Base-by-base conservation (phyloP, 2,888 invertebrate species). In the Siphlonurus alternatus region DNA sequence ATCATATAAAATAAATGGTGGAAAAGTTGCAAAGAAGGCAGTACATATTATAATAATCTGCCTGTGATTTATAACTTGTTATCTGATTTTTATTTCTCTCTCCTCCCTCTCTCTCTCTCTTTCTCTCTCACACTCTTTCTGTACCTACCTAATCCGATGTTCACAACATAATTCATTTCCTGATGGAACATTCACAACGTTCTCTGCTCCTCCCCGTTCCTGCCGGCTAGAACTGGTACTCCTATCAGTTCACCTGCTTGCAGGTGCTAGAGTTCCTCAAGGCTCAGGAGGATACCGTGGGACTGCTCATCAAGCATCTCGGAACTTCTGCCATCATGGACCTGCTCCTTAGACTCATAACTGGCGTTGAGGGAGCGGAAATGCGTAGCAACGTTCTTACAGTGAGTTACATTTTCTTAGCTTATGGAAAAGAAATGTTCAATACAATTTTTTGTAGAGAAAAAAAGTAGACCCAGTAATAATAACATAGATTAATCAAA, bases 291-390 rank as follows among this genome's bases (percentile, higher is more conserved):
- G 88, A 88, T 77, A 93, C 94, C 81, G 83, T 96, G 74, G 85
- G 89, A 69, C 84, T 88, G 75, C 81, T 96, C 74, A 80, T 95
- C 74, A 85, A 87, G 72, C 95, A 97, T 80, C 83, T 96, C 73
- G 88, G 90, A 72, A 95, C 94, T 61, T 95, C 95, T 23, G 94
- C 95, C 71, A 89, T 96, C 72, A 93, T 93, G 81, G 95, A 97
- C 82, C 83, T 93, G 71, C 84, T 93, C 75, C 80, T 87, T 72
- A 89, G 90, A 77, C 84, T 90, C 74, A 86, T 93, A 76, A 88
- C 88, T 68, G 84, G 88, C 71, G 87, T 94, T 64, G 88, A 89
- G 74, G 87, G 86, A 67, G 80, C 79, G 68, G 86, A 87, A 70
- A 82, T 86, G 74, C 82, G 85, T 71, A 81, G 82, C 73, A 85